These are phyloP conservation scores for Mormyrus proboscirostris DNA, from an alignment of 2,797 vertebrate genomes.

Conservation along the genomic window DNA sequence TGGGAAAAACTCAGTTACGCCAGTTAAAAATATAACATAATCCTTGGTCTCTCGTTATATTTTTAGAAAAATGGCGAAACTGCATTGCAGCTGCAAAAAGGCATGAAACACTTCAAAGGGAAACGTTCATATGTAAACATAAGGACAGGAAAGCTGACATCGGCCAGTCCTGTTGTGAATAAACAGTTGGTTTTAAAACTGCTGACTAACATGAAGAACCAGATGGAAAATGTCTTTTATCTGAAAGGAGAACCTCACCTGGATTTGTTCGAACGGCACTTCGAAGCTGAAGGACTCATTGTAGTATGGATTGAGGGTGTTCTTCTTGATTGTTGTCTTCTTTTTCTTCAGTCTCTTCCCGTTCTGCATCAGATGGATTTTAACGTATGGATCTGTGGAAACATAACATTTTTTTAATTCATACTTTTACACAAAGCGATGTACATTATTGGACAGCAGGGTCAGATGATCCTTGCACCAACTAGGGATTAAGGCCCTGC, in stretches of 20 bases:
- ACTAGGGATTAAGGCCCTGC: background rate
- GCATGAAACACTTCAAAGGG: background rate
- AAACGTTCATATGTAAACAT: background rate
- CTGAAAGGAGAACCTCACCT: conserved; percentile 62
- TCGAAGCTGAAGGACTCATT: conserved; percentile 99
- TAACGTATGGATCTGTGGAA: conserved; percentile 89
- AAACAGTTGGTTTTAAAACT: background rate
- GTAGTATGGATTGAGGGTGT: conserved; percentile 99
- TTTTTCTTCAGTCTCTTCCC: conserved; percentile 99
- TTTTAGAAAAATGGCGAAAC: background rate
- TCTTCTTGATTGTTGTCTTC: conserved; percentile 99
- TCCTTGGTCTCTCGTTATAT: background rate
- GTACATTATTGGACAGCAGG: background rate
- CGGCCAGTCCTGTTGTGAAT: background rate
- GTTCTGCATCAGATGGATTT: conserved; percentile 99
- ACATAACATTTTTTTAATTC: background rate
- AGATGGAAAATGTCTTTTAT: background rate
- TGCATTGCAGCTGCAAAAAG: background rate
- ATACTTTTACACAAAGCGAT: background rate
- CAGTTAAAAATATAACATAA: background rate
- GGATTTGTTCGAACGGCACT: conserved; percentile 99
- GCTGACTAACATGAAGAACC: background rate
- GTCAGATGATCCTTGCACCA: background rate
- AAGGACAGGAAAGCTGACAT: background rate
- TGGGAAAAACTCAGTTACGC: background rate